Evolutionary conservation across 2,113 vertebrate genomes (phyloP).

Genomic region (Mungos mungo): DNA sequence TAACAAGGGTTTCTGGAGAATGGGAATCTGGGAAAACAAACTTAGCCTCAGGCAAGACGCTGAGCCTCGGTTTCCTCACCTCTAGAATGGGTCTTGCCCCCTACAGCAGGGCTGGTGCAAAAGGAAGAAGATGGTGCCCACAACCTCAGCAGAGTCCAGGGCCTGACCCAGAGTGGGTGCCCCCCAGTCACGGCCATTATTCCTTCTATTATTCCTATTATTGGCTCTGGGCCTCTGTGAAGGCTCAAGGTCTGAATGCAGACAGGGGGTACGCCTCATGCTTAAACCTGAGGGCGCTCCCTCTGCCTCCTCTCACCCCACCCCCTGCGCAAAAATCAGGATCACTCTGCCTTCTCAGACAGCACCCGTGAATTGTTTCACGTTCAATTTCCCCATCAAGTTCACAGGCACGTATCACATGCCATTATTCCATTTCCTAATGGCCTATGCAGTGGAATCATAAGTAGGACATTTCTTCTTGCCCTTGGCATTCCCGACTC

Average conservation of each 20-base stretch:
- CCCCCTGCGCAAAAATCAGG: background rate
- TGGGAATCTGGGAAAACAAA: background rate
- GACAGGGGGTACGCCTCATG: background rate
- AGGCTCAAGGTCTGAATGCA: rapidly evolving
- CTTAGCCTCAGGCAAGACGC: background rate
- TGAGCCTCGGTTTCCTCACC: background rate
- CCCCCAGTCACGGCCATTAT: rapidly evolving
- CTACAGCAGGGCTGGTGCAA: background rate
- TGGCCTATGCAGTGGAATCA: constrained; percentile 37
- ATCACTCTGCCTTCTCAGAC: background rate
- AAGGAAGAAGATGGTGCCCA: background rate
- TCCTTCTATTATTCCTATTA: rapidly evolving
- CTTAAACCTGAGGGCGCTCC: background rate
- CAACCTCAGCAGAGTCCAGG: background rate
- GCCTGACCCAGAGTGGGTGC: rapidly evolving
- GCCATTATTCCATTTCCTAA: constrained; percentile 50
- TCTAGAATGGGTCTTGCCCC: background rate
- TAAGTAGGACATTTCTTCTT: constrained; percentile 45
- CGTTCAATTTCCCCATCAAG: constrained; percentile 63
- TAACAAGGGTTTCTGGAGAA: background rate
- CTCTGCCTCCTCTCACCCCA: background rate
- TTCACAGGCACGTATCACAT: constrained; percentile 31
- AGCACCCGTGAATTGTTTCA: background rate
- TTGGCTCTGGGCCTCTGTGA: background rate
- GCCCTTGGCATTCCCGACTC: constrained; percentile 38